Percentiles rank a stretch among this genome's conserved stretches.
phyloP scores from a whole-genome alignment of 1,140 invertebrate genomes.

The Drosophila nebulosa region DNA sequence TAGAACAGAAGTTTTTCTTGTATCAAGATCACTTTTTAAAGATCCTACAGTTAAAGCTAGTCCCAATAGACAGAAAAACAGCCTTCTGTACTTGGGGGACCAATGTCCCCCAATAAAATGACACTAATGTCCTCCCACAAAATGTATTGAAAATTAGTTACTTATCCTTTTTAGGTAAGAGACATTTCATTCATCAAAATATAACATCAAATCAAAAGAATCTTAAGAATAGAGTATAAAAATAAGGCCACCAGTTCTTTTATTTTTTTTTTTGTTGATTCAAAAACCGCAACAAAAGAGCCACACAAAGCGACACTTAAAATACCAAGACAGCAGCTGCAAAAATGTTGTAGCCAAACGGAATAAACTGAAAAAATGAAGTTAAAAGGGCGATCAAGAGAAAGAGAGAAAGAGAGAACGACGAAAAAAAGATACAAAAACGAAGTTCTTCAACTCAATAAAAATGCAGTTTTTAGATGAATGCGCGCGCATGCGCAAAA shows the following conservation, averaged over 20 bases:
- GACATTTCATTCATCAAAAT: no score
- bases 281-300: neutral
- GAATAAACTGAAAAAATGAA: neutral
- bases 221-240: neutral
- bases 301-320: conserved; percentile 65
- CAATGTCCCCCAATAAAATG: no score
- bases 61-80: no score
- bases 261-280: neutral
- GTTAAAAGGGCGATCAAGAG: neutral
- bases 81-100: no score
- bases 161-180: no score
- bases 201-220: no score
- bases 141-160: no score
- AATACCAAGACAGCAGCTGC: conserved; percentile 74
- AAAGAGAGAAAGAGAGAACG: neutral
- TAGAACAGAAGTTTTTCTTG: no score
- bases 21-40: no score
- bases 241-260: neutral
- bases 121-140: no score
- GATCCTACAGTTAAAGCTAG: no score
- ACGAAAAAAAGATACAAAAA: neutral
- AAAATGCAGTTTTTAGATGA: conserved; percentile 36
- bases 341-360: conserved; percentile 43
- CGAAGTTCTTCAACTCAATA: conserved; percentile 19
- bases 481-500: conserved; percentile 77